These are phyloP conservation scores for Xiphorhynchus erythropygius DNA, from an alignment of 2,797 vertebrate species.

Conservation along the genomic window DNA sequence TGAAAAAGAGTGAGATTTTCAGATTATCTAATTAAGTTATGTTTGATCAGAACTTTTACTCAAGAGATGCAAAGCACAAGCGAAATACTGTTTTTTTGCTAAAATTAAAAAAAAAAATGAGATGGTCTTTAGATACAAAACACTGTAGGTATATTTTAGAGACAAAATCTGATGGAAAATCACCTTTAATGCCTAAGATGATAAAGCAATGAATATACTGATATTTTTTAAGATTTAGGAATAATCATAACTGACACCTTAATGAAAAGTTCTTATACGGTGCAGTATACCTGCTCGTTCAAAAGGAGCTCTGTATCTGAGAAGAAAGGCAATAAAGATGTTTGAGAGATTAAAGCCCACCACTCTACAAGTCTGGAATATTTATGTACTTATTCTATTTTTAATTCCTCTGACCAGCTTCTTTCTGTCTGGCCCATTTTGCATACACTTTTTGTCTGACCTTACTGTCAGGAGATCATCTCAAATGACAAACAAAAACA, in stretches of 20 bases:
- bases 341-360: background rate
- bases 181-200: background rate
- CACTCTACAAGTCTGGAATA: conserved; percentile 5
- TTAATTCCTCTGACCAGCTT: conserved; percentile 38
- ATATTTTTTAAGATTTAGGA: background rate
- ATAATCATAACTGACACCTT: background rate
- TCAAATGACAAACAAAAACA: conserved; percentile 36
- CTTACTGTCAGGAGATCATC: conserved; percentile 23
- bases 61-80: background rate
- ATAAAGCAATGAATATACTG: background rate
- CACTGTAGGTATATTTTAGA: background rate
- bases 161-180: background rate
- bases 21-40: background rate
- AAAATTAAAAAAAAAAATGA: background rate
- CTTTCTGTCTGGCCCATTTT: conserved; percentile 15
- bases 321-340: conserved; percentile 2
- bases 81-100: background rate
- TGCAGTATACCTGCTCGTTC: background rate
- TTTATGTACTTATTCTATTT: conserved; percentile 18
- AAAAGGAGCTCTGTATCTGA: background rate
- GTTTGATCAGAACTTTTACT: background rate
- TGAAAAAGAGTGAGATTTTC: background rate
- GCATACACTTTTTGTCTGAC: background rate
- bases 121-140: background rate
- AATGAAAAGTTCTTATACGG: background rate